phyloP scores from a whole-genome alignment of 2,888 invertebrate genomes.

The Agrilus cyanescens region DNA sequence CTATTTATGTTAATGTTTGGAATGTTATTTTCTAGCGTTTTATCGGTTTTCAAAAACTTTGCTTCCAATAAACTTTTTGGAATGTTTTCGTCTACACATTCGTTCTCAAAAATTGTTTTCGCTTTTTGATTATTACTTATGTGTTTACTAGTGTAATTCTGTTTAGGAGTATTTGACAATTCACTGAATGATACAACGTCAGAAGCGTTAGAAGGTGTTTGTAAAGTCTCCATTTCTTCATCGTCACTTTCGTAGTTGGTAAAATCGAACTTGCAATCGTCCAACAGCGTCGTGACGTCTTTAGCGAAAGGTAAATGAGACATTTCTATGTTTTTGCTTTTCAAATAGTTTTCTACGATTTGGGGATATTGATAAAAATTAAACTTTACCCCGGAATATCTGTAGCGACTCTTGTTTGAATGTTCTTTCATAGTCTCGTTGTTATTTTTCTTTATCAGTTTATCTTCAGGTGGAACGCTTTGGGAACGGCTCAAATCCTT shows the following conservation, averaged over 20 bases:
- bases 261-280: slow-evolving; percentile 20
- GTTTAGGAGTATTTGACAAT: slow-evolving; percentile 19
- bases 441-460: slow-evolving; percentile 12
- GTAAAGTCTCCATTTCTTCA: slow-evolving; percentile 46
- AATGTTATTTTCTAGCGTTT: no score
- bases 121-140: slow-evolving; percentile 15
- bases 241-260: slow-evolving; percentile 33
- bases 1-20: no score
- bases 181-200: slow-evolving; percentile 49
- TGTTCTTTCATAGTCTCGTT: slow-evolving; percentile 10
- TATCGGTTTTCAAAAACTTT: slow-evolving; percentile 32
- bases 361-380: slow-evolving; percentile 63
- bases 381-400: slow-evolving; percentile 61
- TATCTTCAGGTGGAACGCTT: slow-evolving; percentile 28
- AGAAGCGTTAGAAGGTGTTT: slow-evolving; percentile 69
- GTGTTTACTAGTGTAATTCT: slow-evolving; percentile 35
- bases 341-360: slow-evolving; percentile 64
- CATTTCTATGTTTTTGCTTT: slow-evolving; percentile 58
- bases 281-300: slow-evolving; percentile 32
- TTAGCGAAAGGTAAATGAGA: slow-evolving; percentile 47
- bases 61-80: slow-evolving; percentile 34
- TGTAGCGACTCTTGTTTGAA: slow-evolving; percentile 30
- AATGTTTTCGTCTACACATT: slow-evolving; percentile 1
- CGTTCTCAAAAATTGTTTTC: no score
- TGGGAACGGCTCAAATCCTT: slow-evolving; percentile 21